A percentile compares a stretch with the other conserved stretches of the same genome.
Evolutionary conservation across 2,797 vertebrate species (phyloP).

Genomic region (Cossypha dichroa): DNA sequence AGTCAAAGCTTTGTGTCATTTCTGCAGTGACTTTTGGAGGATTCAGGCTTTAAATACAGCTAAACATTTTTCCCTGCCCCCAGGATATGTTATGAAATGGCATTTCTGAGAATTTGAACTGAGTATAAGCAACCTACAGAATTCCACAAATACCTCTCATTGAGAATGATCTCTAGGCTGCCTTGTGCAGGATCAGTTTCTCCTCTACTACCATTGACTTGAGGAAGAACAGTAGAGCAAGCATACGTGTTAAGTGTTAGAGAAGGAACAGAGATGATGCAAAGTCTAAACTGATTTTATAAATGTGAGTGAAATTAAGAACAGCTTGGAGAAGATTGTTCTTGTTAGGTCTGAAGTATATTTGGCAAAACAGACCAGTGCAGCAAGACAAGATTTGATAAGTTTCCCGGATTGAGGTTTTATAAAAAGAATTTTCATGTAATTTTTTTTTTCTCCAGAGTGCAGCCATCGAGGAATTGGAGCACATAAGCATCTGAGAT

Average conservation of each 20-base stretch:
- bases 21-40: background rate
- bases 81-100: background rate
- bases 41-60: background rate
- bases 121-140: constrained; percentile 55
- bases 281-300: background rate
- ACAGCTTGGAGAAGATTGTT: constrained; percentile 12
- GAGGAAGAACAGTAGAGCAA: background rate
- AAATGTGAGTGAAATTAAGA: constrained; percentile 20
- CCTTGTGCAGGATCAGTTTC: background rate
- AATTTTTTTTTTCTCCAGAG: background rate
- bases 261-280: background rate
- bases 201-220: background rate
- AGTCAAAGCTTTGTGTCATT: background rate
- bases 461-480: background rate
- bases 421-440: background rate
- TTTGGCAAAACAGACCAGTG: background rate
- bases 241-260: background rate
- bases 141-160: constrained; percentile 45
- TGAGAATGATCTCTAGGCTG: background rate
- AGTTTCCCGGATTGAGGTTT: constrained; percentile 5
- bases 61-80: background rate
- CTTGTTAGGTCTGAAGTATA: constrained; percentile 7
- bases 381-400: background rate
- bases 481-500: background rate
- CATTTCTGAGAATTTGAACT: constrained; percentile 25